Conservation (phyloP, 2,113 vertebrate genomes). For the Labrus mixtus region DNA sequence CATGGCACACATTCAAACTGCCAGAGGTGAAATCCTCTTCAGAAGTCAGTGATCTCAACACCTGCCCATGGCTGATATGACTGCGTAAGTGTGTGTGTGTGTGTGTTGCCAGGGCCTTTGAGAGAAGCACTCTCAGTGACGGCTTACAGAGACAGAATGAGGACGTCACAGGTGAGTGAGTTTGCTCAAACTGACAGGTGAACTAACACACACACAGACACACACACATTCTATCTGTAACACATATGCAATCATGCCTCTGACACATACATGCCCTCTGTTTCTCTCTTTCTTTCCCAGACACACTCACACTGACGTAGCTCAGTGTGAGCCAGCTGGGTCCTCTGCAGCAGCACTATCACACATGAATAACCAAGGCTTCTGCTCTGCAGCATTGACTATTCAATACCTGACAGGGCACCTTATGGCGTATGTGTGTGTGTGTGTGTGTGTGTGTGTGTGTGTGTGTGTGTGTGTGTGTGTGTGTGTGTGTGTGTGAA, state of each 20-base stretch:
- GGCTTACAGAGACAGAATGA: slow-evolving; percentile 82
- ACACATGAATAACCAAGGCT: slow-evolving; percentile 76
- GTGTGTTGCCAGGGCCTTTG: slow-evolving; percentile 41
- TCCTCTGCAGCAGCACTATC: slow-evolving; percentile 64
- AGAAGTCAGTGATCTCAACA: slow-evolving; percentile 79
- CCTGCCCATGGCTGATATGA: slow-evolving; percentile 79
- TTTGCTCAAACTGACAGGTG: slow-evolving; percentile 75
- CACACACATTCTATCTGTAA: slow-evolving; percentile 4
- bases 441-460: slow-evolving; percentile 15
- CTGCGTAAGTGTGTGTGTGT: not conserved
- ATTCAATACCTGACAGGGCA: slow-evolving; percentile 66
- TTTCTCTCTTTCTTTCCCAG: not conserved
- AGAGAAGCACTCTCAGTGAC: slow-evolving; percentile 70
- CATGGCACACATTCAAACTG: slow-evolving; percentile 65
- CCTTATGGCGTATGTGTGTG: slow-evolving; percentile 44
- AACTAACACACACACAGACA: slow-evolving; percentile 27
- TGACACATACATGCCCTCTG: slow-evolving; percentile 10
- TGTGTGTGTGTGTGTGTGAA: slow-evolving; percentile 1
- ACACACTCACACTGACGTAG: slow-evolving; percentile 25
- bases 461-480: not conserved
- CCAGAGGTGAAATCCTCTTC: slow-evolving; percentile 73
- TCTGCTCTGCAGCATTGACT: slow-evolving; percentile 61
- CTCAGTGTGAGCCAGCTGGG: slow-evolving; percentile 64
- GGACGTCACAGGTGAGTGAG: slow-evolving; percentile 82
- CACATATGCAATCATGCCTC: slow-evolving; percentile 18